Evolutionary conservation across 2,797 vertebrate species (phyloP).

Genomic region (Premnoplex brunnescens): DNA sequence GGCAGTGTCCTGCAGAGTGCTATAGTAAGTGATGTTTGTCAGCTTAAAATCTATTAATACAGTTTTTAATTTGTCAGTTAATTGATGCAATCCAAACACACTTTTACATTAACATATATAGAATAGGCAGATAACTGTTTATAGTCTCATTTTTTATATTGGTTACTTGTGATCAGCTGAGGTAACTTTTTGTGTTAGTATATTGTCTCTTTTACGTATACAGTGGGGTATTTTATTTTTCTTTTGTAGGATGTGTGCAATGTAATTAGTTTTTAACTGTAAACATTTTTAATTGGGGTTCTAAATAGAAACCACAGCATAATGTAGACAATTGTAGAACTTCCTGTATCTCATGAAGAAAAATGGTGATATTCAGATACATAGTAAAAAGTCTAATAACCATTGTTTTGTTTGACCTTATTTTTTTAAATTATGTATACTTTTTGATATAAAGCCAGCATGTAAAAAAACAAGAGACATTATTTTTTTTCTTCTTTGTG

Average conservation of each 20-base stretch:
- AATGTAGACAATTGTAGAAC: neutral
- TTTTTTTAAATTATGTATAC: neutral
- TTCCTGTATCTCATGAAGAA: neutral
- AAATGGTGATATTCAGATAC: neutral
- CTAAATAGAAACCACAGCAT: neutral
- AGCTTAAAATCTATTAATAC: neutral
- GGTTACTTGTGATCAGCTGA: neutral
- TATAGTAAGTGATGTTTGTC: neutral
- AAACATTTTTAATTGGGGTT: neutral
- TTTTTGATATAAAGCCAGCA: neutral
- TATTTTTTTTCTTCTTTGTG: neutral
- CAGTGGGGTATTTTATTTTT: neutral
- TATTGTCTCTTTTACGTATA: neutral
- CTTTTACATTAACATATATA: neutral
- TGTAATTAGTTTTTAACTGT: neutral
- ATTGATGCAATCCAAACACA: neutral
- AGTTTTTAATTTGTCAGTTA: neutral
- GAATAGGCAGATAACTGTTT: neutral
- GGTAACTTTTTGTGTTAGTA: neutral
- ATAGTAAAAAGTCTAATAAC: neutral
- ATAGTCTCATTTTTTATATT: neutral
- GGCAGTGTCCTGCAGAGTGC: neutral
- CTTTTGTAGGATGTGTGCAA: neutral
- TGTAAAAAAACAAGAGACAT: neutral
- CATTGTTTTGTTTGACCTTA: neutral